A percentile compares a stretch with the other conserved stretches of the same genome.
These are phyloP conservation scores for Thera britannica DNA, from an alignment of 2,888 invertebrate species.

Conservation along the genomic window DNA sequence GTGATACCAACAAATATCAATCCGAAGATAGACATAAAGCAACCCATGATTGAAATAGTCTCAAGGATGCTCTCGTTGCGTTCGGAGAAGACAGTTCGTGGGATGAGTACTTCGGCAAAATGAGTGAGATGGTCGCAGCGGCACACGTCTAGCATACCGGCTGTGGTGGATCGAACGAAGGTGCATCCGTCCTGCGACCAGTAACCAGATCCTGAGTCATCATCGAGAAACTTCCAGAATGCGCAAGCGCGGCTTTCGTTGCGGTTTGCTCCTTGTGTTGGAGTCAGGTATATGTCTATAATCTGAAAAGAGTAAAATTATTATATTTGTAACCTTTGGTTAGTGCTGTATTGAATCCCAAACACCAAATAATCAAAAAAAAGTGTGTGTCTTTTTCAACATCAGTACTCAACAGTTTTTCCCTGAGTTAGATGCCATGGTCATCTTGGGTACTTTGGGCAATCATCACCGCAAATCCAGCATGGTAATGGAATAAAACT, in stretches of 20 bases:
- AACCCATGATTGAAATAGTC: slow-evolving; percentile 81
- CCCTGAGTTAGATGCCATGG: no score
- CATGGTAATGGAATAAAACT: no score
- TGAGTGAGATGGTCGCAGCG: slow-evolving; percentile 85
- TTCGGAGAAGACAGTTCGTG: slow-evolving; percentile 65
- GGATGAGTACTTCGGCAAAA: slow-evolving; percentile 83
- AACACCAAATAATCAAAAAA: no score
- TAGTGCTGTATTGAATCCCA: neutral
- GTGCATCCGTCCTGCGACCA: slow-evolving; percentile 84
- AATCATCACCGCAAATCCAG: no score
- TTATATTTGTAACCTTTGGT: neutral
- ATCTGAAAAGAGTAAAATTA: slow-evolving; percentile 53
- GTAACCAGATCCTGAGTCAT: slow-evolving; percentile 59
- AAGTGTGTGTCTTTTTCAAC: no score
- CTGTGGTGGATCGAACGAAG: slow-evolving; percentile 61
- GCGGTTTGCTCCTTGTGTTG: slow-evolving; percentile 52
- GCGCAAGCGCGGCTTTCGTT: slow-evolving; percentile 76
- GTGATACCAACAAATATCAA: slow-evolving; percentile 80
- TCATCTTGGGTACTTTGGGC: no score
- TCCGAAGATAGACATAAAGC: slow-evolving; percentile 78
- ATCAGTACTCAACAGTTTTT: no score
- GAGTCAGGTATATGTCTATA: slow-evolving; percentile 72
- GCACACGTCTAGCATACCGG: slow-evolving; percentile 74
- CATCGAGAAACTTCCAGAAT: slow-evolving; percentile 82
- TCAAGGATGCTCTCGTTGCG: slow-evolving; percentile 70